Percentiles rank a stretch among this genome's conserved stretches.
These are phyloP conservation scores for Tursiops truncatus DNA, from an alignment of 2,113 vertebrate genomes.

Conservation along the genomic window DNA sequence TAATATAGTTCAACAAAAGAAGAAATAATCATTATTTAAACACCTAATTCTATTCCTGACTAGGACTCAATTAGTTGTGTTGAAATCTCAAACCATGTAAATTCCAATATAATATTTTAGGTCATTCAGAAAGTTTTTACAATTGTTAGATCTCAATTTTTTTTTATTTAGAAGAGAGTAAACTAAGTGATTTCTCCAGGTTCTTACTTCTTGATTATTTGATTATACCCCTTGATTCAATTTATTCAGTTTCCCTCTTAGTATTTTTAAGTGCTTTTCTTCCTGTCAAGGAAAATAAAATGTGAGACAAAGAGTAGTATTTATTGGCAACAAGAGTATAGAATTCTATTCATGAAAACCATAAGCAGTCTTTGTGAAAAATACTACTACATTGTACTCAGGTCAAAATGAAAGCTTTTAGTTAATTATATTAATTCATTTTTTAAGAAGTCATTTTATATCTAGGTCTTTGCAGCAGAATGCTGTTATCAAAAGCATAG, in stretches of 20 bases:
- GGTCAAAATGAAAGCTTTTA: neutral
- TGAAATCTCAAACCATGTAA: neutral
- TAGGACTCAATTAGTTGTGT: neutral
- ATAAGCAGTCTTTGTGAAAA: neutral
- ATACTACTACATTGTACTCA: neutral
- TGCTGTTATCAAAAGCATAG: neutral
- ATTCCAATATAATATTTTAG: slow-evolving; percentile 8
- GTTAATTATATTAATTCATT: neutral
- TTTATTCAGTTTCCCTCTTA: neutral
- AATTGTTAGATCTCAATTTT: neutral
- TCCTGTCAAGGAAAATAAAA: neutral
- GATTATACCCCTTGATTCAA: neutral
- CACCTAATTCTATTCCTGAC: neutral
- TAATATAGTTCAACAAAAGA: neutral
- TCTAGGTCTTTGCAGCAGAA: neutral
- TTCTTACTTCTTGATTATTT: slow-evolving; percentile 29
- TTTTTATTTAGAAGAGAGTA: neutral
- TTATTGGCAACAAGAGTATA: neutral
- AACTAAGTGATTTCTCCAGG: neutral
- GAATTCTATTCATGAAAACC: neutral
- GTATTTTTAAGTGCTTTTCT: neutral
- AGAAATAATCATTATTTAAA: slow-evolving; percentile 12
- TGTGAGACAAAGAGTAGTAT: neutral
- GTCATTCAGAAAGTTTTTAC: neutral
- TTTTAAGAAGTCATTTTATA: neutral